phyloP scores from a whole-genome alignment of 2,113 vertebrate species.

The Oophaga pumilio region DNA sequence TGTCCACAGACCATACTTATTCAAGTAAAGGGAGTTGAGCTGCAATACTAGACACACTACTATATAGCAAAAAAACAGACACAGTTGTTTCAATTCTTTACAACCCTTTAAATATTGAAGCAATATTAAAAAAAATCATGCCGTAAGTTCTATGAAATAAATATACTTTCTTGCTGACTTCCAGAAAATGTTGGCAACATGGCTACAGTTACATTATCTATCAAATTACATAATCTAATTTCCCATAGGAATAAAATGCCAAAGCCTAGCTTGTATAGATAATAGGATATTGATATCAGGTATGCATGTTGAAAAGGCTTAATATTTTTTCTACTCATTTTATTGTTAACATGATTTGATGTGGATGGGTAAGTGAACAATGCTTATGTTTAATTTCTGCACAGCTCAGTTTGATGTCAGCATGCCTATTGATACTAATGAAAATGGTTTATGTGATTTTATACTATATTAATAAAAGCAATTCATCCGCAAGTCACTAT shows the following conservation, averaged over 20 bases:
- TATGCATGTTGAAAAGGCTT: not conserved
- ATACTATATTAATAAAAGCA: constrained; percentile 55
- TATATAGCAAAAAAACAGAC: not conserved
- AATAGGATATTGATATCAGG: constrained; percentile 41
- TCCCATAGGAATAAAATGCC: not conserved
- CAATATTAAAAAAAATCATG: not conserved
- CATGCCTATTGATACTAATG: constrained; percentile 56
- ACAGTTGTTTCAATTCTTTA: not conserved
- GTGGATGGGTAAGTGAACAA: constrained; percentile 54
- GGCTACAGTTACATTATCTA: constrained; percentile 6
- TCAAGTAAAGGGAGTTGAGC: too few species aligned
- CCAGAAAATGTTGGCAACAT: not conserved
- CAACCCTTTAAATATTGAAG: not conserved
- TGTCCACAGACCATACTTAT: too few species aligned
- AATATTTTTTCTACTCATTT: constrained; percentile 37
- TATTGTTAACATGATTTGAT: constrained; percentile 54
- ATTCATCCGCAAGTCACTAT: constrained; percentile 56
- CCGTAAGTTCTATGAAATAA: not conserved
- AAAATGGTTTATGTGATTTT: constrained; percentile 54
- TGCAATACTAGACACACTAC: not conserved
- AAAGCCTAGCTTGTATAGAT: constrained; percentile 22
- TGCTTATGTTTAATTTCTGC: constrained; percentile 56
- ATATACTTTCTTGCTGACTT: not conserved
- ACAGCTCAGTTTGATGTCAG: constrained; percentile 51
- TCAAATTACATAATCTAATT: constrained; percentile 9